phyloP scores from a whole-genome alignment of 2,888 invertebrate species.

The Hirtodrosophila confusa region DNA sequence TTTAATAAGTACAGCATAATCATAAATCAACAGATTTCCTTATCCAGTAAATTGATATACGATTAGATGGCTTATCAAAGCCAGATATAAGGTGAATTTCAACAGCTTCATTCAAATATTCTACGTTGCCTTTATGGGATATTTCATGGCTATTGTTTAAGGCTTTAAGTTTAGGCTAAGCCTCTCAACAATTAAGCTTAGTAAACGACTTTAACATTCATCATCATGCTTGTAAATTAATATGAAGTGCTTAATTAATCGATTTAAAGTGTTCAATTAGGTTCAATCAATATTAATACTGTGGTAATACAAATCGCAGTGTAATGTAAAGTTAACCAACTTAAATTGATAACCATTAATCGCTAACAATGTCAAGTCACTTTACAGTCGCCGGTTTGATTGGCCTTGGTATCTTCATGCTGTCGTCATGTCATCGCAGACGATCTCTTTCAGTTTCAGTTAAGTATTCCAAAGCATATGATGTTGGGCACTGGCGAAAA shows the following conservation, averaged over 20 bases:
- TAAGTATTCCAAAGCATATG: conserved; percentile 21
- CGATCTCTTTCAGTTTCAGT: conserved; percentile 31
- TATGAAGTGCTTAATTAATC: conserved; percentile 15
- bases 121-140: no score
- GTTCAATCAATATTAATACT: conserved; percentile 7
- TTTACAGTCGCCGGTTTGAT: conserved; percentile 44
- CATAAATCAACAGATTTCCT: no score
- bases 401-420: conserved; percentile 37
- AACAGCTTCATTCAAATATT: no score
- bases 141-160: no score
- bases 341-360: conserved; percentile 54
- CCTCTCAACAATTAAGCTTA: no score
- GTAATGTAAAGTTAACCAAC: conserved; percentile 17
- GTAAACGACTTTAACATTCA: no score
- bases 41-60: no score
- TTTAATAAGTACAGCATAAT: no score
- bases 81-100: no score
- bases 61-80: no score
- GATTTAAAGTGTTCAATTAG: conserved; percentile 26
- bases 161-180: no score
- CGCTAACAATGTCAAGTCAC: conserved; percentile 56
- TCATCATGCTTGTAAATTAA: neutral
- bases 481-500: conserved; percentile 44
- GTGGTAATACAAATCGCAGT: conserved; percentile 5
- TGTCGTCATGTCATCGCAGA: conserved; percentile 43